Base-by-base conservation (phyloP, 2,113 vertebrate genomes). In the Chaetorhynchus papuensis region DNA sequence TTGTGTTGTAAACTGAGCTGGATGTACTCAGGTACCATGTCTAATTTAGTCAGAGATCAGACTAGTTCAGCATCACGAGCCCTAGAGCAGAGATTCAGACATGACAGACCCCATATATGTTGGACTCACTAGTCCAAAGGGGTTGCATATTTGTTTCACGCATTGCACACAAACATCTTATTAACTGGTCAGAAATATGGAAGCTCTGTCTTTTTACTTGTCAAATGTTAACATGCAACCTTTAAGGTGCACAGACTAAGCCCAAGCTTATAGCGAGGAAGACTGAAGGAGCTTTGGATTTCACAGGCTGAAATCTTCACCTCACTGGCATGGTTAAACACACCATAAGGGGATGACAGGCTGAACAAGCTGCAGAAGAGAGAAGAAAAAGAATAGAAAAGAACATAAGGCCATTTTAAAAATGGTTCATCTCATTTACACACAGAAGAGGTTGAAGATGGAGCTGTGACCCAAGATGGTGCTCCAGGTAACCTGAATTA, bases 41-140 rank as follows among this genome's bases (percentile, higher is more conserved):
- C 21, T 27, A 15, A 47, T 44, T 42, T 44, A 50, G 33, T 28
- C 35, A 52, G 35, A 42, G 5, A 13, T 42, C 28, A 59, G 20
- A 12, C 9, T 28, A 54, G 7, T 19, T 78, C 23, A 13, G 8
- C 14, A 12, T 22, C 16, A 9, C 5, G 15, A 24, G 16, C 1
- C 1, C 27, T 47, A 35, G 4, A 35, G 42, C 39, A 78, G 22
- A 14, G 15, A 56, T 56, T 71, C 28, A 68, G 42, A 39, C 4
- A 1, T 50, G 37, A 17, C 4, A 50, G 84, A 70, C 26, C 7
- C 7, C 10, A 9, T 3, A 4, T 4, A 30, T 1, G 0, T 2
- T 37, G 9, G 15, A 31, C 27, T 72, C 5, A 2, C 6, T 30
- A 35, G 13, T 10, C 12, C 52, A 33, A 68, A 65, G 21, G 8